Evolutionary conservation across 2,888 invertebrate species (phyloP).

Genomic region (Diachrysia chrysitis): DNA sequence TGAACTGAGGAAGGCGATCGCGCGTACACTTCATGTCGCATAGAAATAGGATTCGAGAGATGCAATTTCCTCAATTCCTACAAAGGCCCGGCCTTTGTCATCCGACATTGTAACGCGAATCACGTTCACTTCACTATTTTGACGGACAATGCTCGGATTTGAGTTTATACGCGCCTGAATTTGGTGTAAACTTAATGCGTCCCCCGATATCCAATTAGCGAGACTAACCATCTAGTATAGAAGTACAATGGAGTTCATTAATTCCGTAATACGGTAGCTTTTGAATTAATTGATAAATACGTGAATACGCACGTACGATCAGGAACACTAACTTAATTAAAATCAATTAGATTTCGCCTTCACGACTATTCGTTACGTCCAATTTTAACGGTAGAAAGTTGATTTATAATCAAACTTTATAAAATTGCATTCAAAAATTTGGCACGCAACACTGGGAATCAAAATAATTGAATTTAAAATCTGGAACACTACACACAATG

Average conservation of each 20-base stretch:
- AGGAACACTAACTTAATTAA: conserved; percentile 3
- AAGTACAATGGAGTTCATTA: conserved; percentile 23
- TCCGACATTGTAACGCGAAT: conserved; percentile 71
- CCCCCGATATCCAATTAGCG: conserved; percentile 33
- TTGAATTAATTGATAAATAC: conserved; percentile 11
- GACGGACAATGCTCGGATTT: conserved; percentile 60
- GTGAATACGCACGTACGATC: neutral
- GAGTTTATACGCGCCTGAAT: conserved; percentile 26
- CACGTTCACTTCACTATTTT: conserved; percentile 72
- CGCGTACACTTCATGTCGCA: conserved; percentile 65
- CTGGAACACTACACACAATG: conserved; percentile 13
- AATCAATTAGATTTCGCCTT: neutral
- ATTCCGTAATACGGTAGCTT: conserved; percentile 25
- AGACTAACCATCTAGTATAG: conserved; percentile 31
- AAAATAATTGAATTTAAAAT: conserved; percentile 36
- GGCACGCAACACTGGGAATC: conserved; percentile 10
- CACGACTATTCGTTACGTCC: neutral
- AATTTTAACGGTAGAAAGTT: neutral
- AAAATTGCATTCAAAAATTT: conserved; percentile 14
- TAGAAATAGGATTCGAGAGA: conserved; percentile 76
- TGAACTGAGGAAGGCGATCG: conserved; percentile 65
- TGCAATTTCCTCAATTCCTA: conserved; percentile 79
- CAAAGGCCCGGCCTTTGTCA: conserved; percentile 72
- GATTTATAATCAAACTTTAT: conserved; percentile 14
- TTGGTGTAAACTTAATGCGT: conserved; percentile 38